Evolutionary conservation across 2,113 vertebrate genomes (phyloP).

Genomic region (Uria lomvia): DNA sequence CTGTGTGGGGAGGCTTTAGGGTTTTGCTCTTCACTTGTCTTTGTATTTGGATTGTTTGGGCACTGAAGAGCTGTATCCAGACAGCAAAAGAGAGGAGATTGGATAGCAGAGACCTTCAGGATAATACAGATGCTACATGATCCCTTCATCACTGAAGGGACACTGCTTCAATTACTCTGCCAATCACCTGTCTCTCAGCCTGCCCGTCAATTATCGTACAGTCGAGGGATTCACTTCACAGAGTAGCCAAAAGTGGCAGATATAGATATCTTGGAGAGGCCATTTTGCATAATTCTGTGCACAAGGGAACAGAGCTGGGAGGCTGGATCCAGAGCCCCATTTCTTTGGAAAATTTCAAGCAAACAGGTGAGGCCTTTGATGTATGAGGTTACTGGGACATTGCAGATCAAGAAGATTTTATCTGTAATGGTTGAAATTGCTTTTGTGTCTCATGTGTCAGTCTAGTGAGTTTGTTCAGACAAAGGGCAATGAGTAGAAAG

Average conservation of each 20-base stretch:
- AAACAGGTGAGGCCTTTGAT: neutral
- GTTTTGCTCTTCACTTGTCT: neutral
- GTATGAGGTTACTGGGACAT: neutral
- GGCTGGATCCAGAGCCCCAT: neutral
- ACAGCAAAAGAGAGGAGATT: neutral
- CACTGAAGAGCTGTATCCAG: neutral
- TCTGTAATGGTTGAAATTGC: neutral
- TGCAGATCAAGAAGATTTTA: neutral
- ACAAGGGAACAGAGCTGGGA: neutral
- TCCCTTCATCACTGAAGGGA: neutral
- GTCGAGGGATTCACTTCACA: neutral
- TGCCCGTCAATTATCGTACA: neutral
- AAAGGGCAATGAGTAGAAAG: neutral
- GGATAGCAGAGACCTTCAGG: neutral
- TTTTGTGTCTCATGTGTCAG: neutral
- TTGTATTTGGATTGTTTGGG: neutral
- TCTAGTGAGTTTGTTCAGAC: neutral
- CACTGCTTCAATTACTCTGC: slow-evolving; percentile 7
- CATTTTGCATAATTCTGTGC: neutral
- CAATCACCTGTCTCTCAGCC: slow-evolving; percentile 20
- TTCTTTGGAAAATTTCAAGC: neutral
- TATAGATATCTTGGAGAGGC: neutral
- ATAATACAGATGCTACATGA: neutral
- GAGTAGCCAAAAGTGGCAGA: neutral
- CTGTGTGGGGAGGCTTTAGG: neutral